phyloP scores from a whole-genome alignment of 2,888 invertebrate species.

The Hydrotaea diabolus region DNA sequence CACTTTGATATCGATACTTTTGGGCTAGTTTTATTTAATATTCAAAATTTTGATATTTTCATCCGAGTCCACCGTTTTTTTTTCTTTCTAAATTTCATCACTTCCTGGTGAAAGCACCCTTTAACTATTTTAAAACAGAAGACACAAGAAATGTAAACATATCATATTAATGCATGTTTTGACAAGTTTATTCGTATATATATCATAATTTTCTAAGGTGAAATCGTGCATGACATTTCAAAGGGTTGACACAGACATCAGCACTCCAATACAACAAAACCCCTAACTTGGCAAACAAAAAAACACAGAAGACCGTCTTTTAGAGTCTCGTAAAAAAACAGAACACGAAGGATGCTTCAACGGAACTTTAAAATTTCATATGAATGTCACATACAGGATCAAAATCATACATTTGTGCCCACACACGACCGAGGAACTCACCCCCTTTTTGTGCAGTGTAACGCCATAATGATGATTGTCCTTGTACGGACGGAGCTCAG shows the following conservation, averaged over 20 bases:
- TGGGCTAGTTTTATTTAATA: too few relatives aligned
- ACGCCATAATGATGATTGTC: constrained; percentile 27
- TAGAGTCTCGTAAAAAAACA: neutral
- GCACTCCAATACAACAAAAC: neutral
- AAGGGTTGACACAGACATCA: constrained; percentile 28
- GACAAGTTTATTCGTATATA: constrained; percentile 50
- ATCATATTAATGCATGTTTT: constrained; percentile 44
- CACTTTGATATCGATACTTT: too few relatives aligned
- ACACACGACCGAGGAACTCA: constrained; percentile 3
- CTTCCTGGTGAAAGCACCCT: neutral
- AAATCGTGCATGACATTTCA: constrained; percentile 62
- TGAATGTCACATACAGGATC: constrained; percentile 51
- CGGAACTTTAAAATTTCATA: constrained; percentile 49
- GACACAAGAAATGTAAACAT: constrained; percentile 19
- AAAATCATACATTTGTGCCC: neutral
- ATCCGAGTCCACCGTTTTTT: too few relatives aligned
- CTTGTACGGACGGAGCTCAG: constrained; percentile 9
- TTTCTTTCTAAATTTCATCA: constrained; percentile 1
- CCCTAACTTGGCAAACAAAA: neutral
- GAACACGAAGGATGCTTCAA: neutral
- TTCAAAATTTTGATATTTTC: too few relatives aligned
- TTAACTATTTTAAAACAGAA: constrained; percentile 16
- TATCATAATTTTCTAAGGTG: constrained; percentile 52
- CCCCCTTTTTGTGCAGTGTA: neutral
- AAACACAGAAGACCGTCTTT: neutral